Conservation (phyloP, 1,140 invertebrate species). For the Megalonaias nervosa region DNA sequence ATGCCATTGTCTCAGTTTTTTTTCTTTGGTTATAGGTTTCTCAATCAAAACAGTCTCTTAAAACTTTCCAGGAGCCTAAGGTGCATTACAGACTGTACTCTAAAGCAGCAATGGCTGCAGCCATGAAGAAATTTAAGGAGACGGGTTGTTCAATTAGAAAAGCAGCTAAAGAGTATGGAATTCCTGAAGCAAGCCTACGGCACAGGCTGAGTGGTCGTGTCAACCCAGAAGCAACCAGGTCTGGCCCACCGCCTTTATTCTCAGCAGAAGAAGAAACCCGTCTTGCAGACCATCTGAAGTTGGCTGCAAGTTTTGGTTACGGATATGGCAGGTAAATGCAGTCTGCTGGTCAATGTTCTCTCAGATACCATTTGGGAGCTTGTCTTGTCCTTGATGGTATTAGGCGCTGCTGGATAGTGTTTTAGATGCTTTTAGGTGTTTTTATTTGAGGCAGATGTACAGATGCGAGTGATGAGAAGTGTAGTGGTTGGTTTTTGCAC, state of each 20-base stretch:
- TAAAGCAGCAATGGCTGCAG: conserved; percentile 3
- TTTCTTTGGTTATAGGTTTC: background rate
- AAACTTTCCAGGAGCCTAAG: conserved; percentile 7
- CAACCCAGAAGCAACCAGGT: conserved; percentile 6
- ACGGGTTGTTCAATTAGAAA: conserved; percentile 7
- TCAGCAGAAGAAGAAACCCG: conserved; percentile 3
- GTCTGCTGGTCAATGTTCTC: too few relatives aligned
- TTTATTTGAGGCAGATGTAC: too few relatives aligned
- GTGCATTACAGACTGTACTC: conserved; percentile 12
- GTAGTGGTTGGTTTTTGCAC: too few relatives aligned
- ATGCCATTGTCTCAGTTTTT: background rate
- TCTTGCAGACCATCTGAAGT: conserved; percentile 13
- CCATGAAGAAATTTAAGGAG: conserved; percentile 1
- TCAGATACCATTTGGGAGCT: too few relatives aligned
- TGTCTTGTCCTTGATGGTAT: too few relatives aligned
- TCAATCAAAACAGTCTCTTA: background rate
- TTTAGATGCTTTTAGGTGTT: too few relatives aligned
- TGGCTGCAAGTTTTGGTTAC: conserved; percentile 1
- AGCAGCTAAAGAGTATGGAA: conserved; percentile 16
- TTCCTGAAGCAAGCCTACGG: conserved; percentile 12
- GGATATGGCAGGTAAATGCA: conserved; percentile 5
- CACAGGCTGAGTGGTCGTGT: conserved; percentile 19
- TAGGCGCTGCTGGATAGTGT: too few relatives aligned
- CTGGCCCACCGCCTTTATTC: conserved; percentile 7
- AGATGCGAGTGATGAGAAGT: too few relatives aligned